A percentile compares a stretch with the other conserved stretches of the same genome.
phyloP scores from a whole-genome alignment of 2,113 vertebrate genomes.

The Brienomyrus longianalis region DNA sequence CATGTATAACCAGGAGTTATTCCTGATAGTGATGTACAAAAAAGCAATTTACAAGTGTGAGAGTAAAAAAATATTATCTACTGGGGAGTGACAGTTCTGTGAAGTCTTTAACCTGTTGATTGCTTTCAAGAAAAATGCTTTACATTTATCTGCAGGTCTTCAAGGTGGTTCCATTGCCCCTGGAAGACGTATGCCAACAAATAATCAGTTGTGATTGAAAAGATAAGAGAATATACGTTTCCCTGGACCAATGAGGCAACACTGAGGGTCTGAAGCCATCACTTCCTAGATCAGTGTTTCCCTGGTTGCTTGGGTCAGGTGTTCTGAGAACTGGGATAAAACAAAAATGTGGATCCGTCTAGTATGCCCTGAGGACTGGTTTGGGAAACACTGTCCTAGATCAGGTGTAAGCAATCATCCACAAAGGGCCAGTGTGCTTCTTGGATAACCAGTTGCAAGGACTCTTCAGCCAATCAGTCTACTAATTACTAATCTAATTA shows the following conservation, averaged over 20 bases:
- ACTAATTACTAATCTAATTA: background rate
- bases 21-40: background rate
- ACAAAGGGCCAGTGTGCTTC: background rate
- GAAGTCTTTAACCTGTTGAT: background rate
- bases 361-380: too few relatives aligned
- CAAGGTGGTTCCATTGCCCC: background rate
- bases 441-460: background rate
- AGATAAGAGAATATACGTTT: background rate
- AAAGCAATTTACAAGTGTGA: background rate
- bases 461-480: background rate
- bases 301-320: too few relatives aligned
- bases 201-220: background rate
- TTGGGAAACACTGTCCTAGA: too few relatives aligned
- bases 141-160: background rate
- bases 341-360: too few relatives aligned
- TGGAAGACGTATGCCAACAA: background rate
- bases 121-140: background rate
- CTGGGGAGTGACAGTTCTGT: background rate
- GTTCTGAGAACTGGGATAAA: too few relatives aligned
- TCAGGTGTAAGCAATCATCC: background rate
- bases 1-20: background rate
- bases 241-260: background rate
- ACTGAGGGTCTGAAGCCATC: background rate
- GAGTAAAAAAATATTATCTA: background rate
- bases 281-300: background rate